These are phyloP conservation scores for Platycheirus rosarum DNA, from an alignment of 2,888 invertebrate species.

Conservation along the genomic window DNA sequence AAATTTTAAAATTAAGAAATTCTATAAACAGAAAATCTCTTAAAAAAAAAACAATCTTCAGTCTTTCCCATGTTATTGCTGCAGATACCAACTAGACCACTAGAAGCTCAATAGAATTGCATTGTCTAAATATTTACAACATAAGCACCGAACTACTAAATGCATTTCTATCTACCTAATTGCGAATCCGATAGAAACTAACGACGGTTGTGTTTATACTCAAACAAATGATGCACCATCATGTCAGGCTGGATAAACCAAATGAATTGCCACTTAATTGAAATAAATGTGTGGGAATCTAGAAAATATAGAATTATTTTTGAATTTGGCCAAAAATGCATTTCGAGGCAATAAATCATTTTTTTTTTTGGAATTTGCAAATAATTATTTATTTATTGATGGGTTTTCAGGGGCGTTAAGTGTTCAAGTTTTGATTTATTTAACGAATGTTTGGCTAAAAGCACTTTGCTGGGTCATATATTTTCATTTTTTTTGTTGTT, in stretches of 20 bases:
- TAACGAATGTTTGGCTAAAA: not conserved
- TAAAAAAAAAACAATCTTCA: too few species aligned
- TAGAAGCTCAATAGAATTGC: not conserved
- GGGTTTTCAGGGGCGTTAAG: slow-evolving; percentile 6
- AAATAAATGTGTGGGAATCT: slow-evolving; percentile 53
- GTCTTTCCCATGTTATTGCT: too few species aligned
- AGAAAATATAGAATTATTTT: not conserved
- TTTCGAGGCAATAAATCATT: slow-evolving; percentile 12
- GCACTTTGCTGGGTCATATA: not conserved
- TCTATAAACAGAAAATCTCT: too few species aligned
- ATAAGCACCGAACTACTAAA: not conserved
- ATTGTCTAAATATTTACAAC: slow-evolving; percentile 21
- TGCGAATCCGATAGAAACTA: not conserved
- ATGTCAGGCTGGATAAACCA: slow-evolving; percentile 51
- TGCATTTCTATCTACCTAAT: slow-evolving; percentile 4
- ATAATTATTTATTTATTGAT: slow-evolving; percentile 17
- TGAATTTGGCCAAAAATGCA: slow-evolving; percentile 9
- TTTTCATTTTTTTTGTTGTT: not conserved
- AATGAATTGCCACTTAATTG: slow-evolving; percentile 62
- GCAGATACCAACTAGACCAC: not conserved
- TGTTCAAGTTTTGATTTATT: slow-evolving; percentile 15
- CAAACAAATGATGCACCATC: slow-evolving; percentile 28
- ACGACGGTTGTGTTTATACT: slow-evolving; percentile 15
- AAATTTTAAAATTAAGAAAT: too few species aligned
- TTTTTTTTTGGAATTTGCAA: not conserved